Evolutionary conservation across 2,113 vertebrate species (phyloP).

Genomic region (Aspiorhynchus laticeps): DNA sequence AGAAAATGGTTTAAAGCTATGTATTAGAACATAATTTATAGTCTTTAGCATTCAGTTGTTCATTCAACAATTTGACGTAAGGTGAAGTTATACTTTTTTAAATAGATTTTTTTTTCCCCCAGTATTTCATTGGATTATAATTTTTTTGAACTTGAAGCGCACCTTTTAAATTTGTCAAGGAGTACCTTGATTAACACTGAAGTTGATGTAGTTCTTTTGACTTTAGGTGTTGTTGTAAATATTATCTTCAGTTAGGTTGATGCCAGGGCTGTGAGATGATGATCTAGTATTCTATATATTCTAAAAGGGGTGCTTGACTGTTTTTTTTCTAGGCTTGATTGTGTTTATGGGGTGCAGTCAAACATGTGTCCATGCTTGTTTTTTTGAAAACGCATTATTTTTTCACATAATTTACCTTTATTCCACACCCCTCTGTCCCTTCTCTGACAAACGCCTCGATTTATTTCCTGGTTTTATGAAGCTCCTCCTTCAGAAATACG

Average conservation of each 20-base stretch:
- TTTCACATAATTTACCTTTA: too few species aligned
- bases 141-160: not conserved
- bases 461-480: too few species aligned
- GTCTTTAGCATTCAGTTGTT: not conserved
- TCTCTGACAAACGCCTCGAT: too few species aligned
- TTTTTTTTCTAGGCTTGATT: too few species aligned
- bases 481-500: too few species aligned
- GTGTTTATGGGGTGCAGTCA: too few species aligned
- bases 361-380: too few species aligned
- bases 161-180: not conserved
- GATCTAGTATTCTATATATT: too few species aligned
- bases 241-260: not conserved
- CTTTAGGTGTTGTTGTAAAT: not conserved
- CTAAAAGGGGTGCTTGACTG: too few species aligned
- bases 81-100: not conserved
- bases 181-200: not conserved
- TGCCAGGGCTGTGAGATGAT: not conserved
- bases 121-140: too few species aligned
- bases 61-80: not conserved
- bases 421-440: too few species aligned
- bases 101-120: not conserved
- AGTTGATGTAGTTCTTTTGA: not conserved
- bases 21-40: not conserved
- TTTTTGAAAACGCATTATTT: too few species aligned
- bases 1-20: not conserved